Evolutionary conservation across 2,888 invertebrate genomes (phyloP), one percentile per base, ranked within the genome.

Genomic region (Colostygia pectinataria): DNA sequence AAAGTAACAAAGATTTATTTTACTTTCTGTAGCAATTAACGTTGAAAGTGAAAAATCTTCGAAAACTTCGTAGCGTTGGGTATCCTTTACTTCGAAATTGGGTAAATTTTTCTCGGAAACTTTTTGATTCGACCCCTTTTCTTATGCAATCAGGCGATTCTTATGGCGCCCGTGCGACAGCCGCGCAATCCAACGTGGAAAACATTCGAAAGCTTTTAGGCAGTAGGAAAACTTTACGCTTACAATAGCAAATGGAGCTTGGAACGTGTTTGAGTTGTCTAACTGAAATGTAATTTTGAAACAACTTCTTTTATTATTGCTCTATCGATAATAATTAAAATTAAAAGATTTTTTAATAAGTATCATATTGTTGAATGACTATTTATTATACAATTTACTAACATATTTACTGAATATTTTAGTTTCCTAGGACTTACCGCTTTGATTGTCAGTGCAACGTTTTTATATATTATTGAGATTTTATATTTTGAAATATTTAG

Each of bases 31-130:
- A 79, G 77, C 85, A 90, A 89, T 90, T 89, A 89, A 83, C 74
- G 82, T 77, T 80, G 83, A 82, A 81, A 89, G 86, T 89, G 89
- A 89, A 90, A 90, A 90, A 90, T 89, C 85, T 85, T 78, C 73
- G 71, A 59, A 77, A 85, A 85, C 73, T 86, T 80, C 61, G 62
- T 65, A 65, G 68, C 66, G 70, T 71, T 61, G 57, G 68, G 71
- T 76, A 65, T 71, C 74, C 68, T 72, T 80, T 87, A 83, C 80
- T 79, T 81, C 80, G 49, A 83, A 85, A 84, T 86, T 80, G 78
- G 77, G 62, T 77, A 80, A 81, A 85, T 89, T 90, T 90, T 90
- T 89, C 88, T 87, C 81, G 57, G 59, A 80, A 89, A 86, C 77
- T 88, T 89, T 85, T 76, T 74, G 83, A 83, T 84, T 82, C 80